Evolutionary conservation across 2,113 vertebrate genomes (phyloP).

Genomic region (Desmodus rotundus): DNA sequence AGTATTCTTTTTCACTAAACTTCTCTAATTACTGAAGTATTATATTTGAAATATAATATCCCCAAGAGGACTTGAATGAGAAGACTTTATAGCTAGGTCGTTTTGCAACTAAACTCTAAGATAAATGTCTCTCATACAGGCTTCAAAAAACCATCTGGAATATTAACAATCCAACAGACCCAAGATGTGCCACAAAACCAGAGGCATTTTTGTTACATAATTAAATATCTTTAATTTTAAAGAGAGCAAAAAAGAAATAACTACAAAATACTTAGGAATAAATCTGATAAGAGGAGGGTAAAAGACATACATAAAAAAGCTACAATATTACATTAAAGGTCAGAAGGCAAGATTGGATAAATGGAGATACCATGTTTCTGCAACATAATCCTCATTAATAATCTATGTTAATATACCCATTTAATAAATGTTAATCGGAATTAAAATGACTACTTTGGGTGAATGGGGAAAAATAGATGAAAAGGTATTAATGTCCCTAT

Average conservation of each 20-base stretch:
- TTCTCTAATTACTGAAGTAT: neutral
- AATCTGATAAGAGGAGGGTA: neutral
- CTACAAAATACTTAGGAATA: neutral
- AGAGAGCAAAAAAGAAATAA: neutral
- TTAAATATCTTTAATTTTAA: neutral
- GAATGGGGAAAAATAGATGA: neutral
- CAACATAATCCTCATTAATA: neutral
- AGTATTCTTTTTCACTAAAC: neutral
- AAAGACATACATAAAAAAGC: neutral
- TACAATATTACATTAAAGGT: neutral
- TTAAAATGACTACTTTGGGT: neutral
- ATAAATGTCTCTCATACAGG: neutral
- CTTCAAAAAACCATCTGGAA: neutral
- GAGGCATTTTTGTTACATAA: neutral
- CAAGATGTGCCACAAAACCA: neutral
- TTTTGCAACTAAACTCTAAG: neutral
- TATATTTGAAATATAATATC: neutral
- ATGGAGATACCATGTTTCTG: neutral
- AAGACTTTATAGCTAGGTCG: neutral
- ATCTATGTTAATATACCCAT: neutral
- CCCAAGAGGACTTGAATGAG: neutral
- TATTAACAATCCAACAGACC: neutral
- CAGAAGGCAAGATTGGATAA: neutral
- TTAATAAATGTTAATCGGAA: neutral
- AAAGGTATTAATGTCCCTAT: neutral